These are phyloP conservation scores for Pocillopora damicornis DNA, from an alignment of 64 coral and sea anemone genomes.

Conservation along the genomic window DNA sequence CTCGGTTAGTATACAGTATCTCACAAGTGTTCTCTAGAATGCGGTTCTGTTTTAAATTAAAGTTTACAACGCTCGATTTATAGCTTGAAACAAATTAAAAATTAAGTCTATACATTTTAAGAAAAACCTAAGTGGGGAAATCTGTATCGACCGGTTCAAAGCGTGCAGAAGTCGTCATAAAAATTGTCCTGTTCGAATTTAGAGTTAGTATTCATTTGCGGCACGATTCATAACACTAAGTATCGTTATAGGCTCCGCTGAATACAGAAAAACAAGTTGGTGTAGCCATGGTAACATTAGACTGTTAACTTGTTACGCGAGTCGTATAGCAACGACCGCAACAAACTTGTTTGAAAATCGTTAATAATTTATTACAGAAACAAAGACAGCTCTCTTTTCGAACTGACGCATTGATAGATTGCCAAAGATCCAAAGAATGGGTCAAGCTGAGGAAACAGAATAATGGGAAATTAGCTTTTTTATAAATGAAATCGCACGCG, in stretches of 20 bases:
- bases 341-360: neutral
- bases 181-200: no score
- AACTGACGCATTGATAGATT: neutral
- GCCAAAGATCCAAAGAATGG: neutral
- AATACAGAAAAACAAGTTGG: neutral
- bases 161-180: no score
- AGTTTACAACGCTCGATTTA: no score
- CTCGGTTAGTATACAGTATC: no score
- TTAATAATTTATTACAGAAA: slow-evolving; percentile 28
- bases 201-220: no score
- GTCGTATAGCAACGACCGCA: slow-evolving; percentile 4
- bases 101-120: no score
- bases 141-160: no score
- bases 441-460: neutral
- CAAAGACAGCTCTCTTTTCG: neutral
- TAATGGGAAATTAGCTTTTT: neutral
- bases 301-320: neutral
- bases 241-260: neutral
- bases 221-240: no score
- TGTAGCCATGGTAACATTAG: neutral
- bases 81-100: no score
- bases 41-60: no score
- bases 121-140: no score
- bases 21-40: no score
- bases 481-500: neutral